Percentiles rank a stretch among this genome's conserved stretches.
phyloP scores from a whole-genome alignment of 2,888 invertebrate genomes.

The Stenolophus ochropezus region DNA sequence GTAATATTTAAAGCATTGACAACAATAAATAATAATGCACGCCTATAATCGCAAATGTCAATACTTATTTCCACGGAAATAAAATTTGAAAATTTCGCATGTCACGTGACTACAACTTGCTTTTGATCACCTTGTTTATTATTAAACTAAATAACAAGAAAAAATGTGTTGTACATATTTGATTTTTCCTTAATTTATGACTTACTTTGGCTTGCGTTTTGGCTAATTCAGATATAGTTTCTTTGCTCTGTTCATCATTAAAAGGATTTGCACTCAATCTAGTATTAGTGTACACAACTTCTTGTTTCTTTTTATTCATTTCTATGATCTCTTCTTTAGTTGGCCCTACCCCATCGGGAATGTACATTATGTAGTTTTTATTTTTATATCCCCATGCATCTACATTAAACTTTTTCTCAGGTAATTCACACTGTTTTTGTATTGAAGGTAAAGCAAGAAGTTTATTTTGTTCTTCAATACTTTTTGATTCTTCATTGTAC shows the following conservation, averaged over 20 bases:
- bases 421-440: conserved; percentile 83
- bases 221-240: conserved; percentile 82
- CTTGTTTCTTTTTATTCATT: conserved; percentile 80
- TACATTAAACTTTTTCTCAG: conserved; percentile 78
- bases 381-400: conserved; percentile 96
- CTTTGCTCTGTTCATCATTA: conserved; percentile 85
- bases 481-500: conserved; percentile 83
- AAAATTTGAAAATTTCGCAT: no score
- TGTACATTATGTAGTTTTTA: conserved; percentile 95
- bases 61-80: no score
- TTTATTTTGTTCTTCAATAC: conserved; percentile 77
- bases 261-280: conserved; percentile 86
- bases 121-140: no score
- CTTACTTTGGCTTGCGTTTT: conserved; percentile 80
- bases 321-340: conserved; percentile 85
- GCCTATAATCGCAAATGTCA: no score
- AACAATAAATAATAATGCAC: no score
- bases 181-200: no score
- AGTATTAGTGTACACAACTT: conserved; percentile 89
- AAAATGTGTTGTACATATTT: no score
- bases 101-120: no score
- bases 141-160: no score
- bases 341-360: conserved; percentile 89
- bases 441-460: conserved; percentile 84
- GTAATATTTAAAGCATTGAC: no score